Base-by-base conservation (phyloP, 2,888 invertebrate genomes). In the Amiota minor region DNA sequence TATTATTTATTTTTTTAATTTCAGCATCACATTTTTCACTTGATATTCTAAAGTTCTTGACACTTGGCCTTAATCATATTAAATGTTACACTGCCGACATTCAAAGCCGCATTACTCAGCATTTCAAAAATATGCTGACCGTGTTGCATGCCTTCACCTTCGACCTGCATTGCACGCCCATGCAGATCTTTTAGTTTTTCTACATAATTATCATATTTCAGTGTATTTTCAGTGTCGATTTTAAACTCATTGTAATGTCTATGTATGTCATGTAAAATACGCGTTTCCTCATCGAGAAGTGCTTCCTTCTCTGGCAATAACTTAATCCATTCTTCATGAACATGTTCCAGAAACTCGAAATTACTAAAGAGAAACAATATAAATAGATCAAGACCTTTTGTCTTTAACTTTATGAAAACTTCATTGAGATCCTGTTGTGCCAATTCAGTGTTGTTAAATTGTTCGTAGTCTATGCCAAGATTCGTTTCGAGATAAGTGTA, bases 341-440 rank as follows among this genome's bases (percentile, higher is more conserved):
- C 76, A 47, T 80, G 81, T 47, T 87, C 88, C 6, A 87, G 73
- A 20, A 87, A 87, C 71, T 87, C 88, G 73, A 87, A 87, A 70
- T 87, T 88, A 69, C 88, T 88, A 10, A 87, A 87, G 14, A 87
- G 76, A 74, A 84, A 88, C 46, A 84, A 80, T 20, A 87, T 79
- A 70, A 87, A 85, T 10, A 87, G 74, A 74, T 87, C 88, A 20
- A 88, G 46, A 0, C 87, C 88, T 62, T 86, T 86, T 35, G 79
- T 72, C 35, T 85, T 83, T 0, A 87, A 74, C 72, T 84, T 83
- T 16, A 67, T 75, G 68, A 87, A 73, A 4, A 87, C 72, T 11
- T 83, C 80, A 9, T 78, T 77, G 6, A 87, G 56, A 46, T 81
- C 84, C 16, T 80, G 77, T 45, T 81, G 81, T 1, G 81, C 74